Evolutionary conservation across 2,888 invertebrate genomes (phyloP), one percentile per base, ranked within the genome.

Genomic region (Hartigia nigra): DNA sequence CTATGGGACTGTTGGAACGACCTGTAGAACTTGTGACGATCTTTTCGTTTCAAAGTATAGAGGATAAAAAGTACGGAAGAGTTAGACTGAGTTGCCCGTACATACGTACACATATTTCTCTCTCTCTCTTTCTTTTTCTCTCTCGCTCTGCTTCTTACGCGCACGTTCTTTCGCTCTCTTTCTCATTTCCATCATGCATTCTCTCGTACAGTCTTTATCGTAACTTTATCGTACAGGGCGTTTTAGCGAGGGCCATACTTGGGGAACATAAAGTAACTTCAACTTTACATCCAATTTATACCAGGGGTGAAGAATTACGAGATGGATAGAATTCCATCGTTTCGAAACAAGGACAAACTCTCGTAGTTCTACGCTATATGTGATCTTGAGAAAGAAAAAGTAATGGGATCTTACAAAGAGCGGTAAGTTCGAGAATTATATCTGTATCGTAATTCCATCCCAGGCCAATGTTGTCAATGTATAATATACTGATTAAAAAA

Each of bases 31-130:
- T 55, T 23, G 55, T 55, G 55, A 55, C 55, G 55, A 55, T 75
- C 70, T 80, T 75, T 82, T 76, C 78, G 77, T 74, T 82, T 82
- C 83, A 82, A 85, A 83, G 80, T 84, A 85, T 82, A 78, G 82
- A 82, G 82, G 82, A 81, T 83, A 84, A 82, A 82, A 84, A 82
- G 82, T 81, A 84, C 83, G 85, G 87, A 87, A 87, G 87, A 88
- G 82, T 85, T 87, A 86, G 86, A 84, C 86, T 81, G 75, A 85
- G 83, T 78, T 81, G 55, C 23, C 55, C 55, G 55, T 55, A 55
- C 55, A 55, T 55, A 55, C 55, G 23, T 55, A 55, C 55, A 55
- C 14, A 23, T 55, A 55, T 55, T 14, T 80, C 80, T 36, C 36
- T 23, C 77, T 77, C 77, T 74, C 31, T 76, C 78, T 76, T n/a